phyloP scores from a whole-genome alignment of 2,888 invertebrate genomes.

The Agonopterix arenella region DNA sequence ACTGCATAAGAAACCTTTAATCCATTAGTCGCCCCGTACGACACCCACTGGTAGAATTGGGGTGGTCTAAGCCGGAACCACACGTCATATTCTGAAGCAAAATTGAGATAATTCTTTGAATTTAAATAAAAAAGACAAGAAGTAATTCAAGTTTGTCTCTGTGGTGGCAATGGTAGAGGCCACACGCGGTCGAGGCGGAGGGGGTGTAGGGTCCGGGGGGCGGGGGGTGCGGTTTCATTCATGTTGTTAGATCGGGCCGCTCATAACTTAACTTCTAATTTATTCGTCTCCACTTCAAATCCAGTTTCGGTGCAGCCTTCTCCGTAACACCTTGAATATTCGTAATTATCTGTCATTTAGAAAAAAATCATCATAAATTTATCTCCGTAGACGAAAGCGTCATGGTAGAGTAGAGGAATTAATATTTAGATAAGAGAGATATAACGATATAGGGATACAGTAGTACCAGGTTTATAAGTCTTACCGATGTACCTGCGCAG shows the following conservation, averaged over 20 bases:
- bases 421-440: slow-evolving; percentile 1
- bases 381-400: slow-evolving; percentile 21
- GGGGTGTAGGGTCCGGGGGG: slow-evolving; percentile 23
- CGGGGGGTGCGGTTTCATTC: slow-evolving; percentile 64
- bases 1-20: too few species aligned
- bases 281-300: slow-evolving; percentile 57
- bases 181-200: slow-evolving; percentile 57
- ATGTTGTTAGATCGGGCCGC: slow-evolving; percentile 74
- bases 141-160: slow-evolving; percentile 39
- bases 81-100: too few species aligned
- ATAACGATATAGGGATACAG: too few species aligned
- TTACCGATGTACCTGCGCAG: too few species aligned
- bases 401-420: slow-evolving; percentile 7
- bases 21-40: too few species aligned
- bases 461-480: too few species aligned
- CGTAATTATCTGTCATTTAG: slow-evolving; percentile 48
- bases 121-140: too few species aligned
- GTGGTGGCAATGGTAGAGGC: slow-evolving; percentile 52
- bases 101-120: too few species aligned
- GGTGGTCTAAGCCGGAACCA: too few species aligned
- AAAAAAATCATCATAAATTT: slow-evolving; percentile 32
- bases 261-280: slow-evolving; percentile 76
- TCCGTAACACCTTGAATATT: slow-evolving; percentile 45
- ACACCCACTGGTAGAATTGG: too few species aligned
- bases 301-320: slow-evolving; percentile 53